These are phyloP conservation scores for Plebejus anna DNA, from an alignment of 2,888 invertebrate genomes.

Conservation along the genomic window DNA sequence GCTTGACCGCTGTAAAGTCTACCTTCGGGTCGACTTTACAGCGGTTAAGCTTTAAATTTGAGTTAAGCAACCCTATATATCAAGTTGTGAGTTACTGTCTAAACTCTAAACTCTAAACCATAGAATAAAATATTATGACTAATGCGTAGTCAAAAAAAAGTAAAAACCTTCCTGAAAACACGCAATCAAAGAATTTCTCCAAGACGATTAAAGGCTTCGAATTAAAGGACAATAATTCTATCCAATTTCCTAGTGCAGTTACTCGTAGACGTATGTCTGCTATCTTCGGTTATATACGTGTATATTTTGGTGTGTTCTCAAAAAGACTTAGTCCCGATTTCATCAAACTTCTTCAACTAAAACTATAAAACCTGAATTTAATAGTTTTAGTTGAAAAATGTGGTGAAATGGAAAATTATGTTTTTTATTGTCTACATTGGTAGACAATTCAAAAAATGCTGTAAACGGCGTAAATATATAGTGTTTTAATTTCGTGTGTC, in stretches of 20 bases:
- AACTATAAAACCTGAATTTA: not conserved
- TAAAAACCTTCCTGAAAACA: not conserved
- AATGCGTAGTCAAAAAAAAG: not conserved
- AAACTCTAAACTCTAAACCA: too few relatives aligned
- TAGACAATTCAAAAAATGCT: not conserved
- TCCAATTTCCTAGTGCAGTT: too few relatives aligned
- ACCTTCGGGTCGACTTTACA: too few relatives aligned
- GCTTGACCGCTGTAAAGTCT: too few relatives aligned
- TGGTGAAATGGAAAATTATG: too few relatives aligned
- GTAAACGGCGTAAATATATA: not conserved
- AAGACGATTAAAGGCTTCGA: not conserved
- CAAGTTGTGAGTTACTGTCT: too few relatives aligned
- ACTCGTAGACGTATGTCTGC: too few relatives aligned
- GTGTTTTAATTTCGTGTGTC: conserved; percentile 68
- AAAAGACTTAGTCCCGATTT: not conserved
- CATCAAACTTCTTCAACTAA: not conserved
- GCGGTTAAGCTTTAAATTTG: too few relatives aligned
- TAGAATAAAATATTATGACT: too few relatives aligned
- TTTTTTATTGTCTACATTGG: not conserved
- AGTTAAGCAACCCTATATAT: too few relatives aligned
- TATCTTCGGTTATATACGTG: too few relatives aligned
- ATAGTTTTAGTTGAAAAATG: too few relatives aligned
- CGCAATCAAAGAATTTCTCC: not conserved
- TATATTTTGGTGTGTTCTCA: not conserved
- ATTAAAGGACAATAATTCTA: not conserved